A percentile compares a stretch with the other conserved stretches of the same genome.
phyloP scores from a whole-genome alignment of 1,140 invertebrate genomes.

The Augochlora pura region DNA sequence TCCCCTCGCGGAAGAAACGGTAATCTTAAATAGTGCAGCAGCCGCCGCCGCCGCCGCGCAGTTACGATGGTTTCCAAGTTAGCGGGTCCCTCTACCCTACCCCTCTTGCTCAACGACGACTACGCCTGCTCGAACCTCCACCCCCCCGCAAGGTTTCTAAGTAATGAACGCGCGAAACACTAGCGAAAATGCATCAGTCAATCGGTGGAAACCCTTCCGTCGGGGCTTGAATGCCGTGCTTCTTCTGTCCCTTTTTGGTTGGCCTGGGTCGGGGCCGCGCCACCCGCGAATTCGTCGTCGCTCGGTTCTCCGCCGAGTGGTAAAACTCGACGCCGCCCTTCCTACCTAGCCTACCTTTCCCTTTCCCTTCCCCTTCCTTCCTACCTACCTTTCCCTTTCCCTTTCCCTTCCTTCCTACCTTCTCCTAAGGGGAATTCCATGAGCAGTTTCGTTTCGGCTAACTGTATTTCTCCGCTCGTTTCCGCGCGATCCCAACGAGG shows the following conservation, averaged over 20 bases:
- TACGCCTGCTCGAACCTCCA: neutral
- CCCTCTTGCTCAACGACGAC: too few relatives aligned
- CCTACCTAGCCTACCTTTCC: too few relatives aligned
- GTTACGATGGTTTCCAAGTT: constrained; percentile 23
- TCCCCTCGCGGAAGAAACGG: constrained; percentile 25
- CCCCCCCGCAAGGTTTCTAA: constrained; percentile 33
- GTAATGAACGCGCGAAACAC: constrained; percentile 49
- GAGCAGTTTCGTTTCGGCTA: constrained; percentile 54
- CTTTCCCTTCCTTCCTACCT: too few relatives aligned
- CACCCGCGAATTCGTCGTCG: neutral
- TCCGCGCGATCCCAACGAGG: constrained; percentile 24
- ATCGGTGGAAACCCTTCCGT: constrained; percentile 35
- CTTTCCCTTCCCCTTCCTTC: too few relatives aligned
- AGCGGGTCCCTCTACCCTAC: neutral
- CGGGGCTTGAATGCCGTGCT: neutral
- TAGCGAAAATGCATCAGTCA: constrained; percentile 33
- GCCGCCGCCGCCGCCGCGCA: neutral
- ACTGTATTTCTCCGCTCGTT: constrained; percentile 56
- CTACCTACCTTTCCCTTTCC: too few relatives aligned
- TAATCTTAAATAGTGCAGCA: constrained; percentile 58
- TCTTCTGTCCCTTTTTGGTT: neutral
- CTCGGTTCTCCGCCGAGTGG: neutral
- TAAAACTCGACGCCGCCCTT: constrained; percentile 32
- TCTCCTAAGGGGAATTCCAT: constrained; percentile 4
- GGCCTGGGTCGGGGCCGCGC: too few relatives aligned